Conservation (phyloP, 2,888 invertebrate genomes). For the Steinernema carpocapsae region DNA sequence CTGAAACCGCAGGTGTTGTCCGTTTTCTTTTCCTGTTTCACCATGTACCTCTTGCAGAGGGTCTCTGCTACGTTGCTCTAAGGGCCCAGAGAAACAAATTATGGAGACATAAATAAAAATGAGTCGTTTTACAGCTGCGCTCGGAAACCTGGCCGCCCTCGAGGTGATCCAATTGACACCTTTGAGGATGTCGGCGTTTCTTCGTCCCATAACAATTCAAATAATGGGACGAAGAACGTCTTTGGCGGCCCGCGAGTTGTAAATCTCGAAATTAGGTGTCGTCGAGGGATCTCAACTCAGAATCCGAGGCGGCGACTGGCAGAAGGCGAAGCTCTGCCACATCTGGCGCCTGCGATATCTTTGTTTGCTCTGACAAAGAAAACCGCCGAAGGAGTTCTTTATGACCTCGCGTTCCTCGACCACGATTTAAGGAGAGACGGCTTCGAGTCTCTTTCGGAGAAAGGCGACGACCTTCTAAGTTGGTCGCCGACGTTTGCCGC, state of each 20-base stretch:
- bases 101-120: background rate
- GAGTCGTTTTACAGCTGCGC: background rate
- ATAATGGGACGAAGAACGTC: background rate
- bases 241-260: slow-evolving; percentile 18
- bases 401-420: too few species aligned
- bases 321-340: too few species aligned
- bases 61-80: background rate
- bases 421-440: too few species aligned
- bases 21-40: background rate
- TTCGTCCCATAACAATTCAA: background rate
- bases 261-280: background rate
- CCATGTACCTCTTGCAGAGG: too few species aligned
- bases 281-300: background rate
- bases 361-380: too few species aligned
- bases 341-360: too few species aligned
- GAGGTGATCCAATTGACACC: slow-evolving; percentile 30
- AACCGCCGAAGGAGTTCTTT: too few species aligned
- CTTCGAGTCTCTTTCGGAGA: too few species aligned
- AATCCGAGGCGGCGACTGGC: too few species aligned
- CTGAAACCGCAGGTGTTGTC: slow-evolving; percentile 22
- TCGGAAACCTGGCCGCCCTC: background rate
- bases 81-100: background rate
- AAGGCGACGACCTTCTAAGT: background rate
- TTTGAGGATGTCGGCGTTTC: background rate
- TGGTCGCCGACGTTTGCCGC: too few species aligned